Conservation (phyloP, 1,140 invertebrate species). For the Cydia strobilella region DNA sequence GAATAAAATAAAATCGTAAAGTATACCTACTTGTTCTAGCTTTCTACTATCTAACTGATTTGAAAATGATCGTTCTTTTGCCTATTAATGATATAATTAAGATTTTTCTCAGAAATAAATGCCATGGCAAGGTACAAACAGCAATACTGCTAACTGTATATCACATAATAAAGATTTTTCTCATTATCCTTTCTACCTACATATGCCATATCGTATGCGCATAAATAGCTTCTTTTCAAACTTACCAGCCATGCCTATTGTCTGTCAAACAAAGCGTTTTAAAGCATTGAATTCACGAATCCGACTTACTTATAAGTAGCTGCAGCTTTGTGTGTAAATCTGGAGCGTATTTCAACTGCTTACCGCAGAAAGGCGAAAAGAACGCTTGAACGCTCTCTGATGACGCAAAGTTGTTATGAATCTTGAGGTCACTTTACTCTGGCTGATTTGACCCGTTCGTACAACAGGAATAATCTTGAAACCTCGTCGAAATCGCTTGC, state of each 20-base stretch:
- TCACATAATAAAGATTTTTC: too few relatives aligned
- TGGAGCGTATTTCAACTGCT: not conserved
- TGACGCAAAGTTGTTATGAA: not conserved
- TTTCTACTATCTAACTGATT: too few relatives aligned
- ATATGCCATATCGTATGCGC: not conserved
- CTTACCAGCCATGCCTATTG: not conserved
- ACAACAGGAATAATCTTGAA: not conserved
- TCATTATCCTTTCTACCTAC: too few relatives aligned
- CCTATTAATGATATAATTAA: too few relatives aligned
- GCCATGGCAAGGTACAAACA: too few relatives aligned
- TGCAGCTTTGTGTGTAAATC: constrained; percentile 5
- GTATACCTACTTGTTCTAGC: too few relatives aligned
- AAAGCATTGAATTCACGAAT: constrained; percentile 10
- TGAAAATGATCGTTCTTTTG: too few relatives aligned
- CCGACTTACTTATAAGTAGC: constrained; percentile 12
- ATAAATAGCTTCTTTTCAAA: not conserved
- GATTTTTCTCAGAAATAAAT: too few relatives aligned
- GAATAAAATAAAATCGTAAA: not conserved
- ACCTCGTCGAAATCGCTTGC: constrained; percentile 3
- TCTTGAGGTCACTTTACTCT: not conserved
- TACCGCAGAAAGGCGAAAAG: not conserved
- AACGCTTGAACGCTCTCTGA: not conserved
- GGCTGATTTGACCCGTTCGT: not conserved
- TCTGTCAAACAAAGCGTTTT: constrained; percentile 9
- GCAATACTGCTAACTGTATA: too few relatives aligned